Conservation (phyloP, 2,797 vertebrate species). For the Trachurus trachurus region DNA sequence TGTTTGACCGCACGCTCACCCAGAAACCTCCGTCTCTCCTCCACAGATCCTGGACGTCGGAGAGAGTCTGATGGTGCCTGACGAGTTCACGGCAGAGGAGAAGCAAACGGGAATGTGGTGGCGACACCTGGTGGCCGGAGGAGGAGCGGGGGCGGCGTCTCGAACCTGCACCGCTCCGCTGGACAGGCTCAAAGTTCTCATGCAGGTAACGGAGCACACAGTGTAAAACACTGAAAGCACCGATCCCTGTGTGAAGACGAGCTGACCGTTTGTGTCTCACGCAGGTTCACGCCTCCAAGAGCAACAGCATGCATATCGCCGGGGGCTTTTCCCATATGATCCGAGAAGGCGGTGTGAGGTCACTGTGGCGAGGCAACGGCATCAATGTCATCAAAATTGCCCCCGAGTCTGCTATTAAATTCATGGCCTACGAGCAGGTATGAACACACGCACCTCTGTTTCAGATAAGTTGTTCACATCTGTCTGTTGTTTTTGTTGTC, state of each 20-base stretch:
- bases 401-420: constrained; percentile 96
- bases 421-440: constrained; percentile 99
- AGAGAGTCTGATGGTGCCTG: constrained; percentile 94
- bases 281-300: constrained; percentile 95
- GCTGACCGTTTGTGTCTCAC: neutral
- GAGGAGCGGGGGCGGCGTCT: constrained; percentile 94
- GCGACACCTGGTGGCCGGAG: constrained; percentile 97
- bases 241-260: neutral
- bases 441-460: neutral
- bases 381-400: constrained; percentile 98
- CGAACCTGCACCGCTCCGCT: constrained; percentile 96
- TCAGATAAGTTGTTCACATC: neutral
- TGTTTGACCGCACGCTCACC: neutral
- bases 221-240: too few relatives aligned
- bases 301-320: constrained; percentile 93
- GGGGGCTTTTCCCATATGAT: constrained; percentile 95
- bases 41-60: constrained; percentile 96
- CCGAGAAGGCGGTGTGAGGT: constrained; percentile 91
- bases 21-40: neutral
- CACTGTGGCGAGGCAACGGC: constrained; percentile 96
- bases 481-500: neutral
- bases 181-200: constrained; percentile 96
- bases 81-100: constrained; percentile 97
- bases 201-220: constrained; percentile 90
- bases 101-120: constrained; percentile 97